Conservation (phyloP, 1,140 invertebrate genomes). For the Atta colombica region DNA sequence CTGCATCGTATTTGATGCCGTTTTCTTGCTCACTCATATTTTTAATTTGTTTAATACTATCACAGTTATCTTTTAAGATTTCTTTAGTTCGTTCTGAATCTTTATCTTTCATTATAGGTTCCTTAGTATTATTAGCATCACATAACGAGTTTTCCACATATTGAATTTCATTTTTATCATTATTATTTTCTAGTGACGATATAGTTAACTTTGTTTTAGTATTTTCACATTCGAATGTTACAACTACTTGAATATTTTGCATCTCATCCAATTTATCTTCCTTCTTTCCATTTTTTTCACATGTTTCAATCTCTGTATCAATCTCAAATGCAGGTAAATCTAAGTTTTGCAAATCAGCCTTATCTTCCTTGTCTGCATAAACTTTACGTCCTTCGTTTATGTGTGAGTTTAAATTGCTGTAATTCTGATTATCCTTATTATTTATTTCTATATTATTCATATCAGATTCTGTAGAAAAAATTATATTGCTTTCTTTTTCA, state of each 20-base stretch:
- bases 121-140: slow-evolving; percentile 30
- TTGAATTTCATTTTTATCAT: slow-evolving; percentile 32
- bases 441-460: slow-evolving; percentile 3
- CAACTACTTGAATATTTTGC: background rate
- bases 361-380: background rate
- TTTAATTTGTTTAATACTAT: slow-evolving; percentile 52
- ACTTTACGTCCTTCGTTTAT: background rate
- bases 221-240: background rate
- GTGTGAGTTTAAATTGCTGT: background rate
- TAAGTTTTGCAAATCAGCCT: slow-evolving; percentile 3
- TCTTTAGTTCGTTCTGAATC: slow-evolving; percentile 24
- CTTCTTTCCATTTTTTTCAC: background rate
- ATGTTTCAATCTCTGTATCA: slow-evolving; percentile 40
- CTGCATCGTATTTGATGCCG: slow-evolving; percentile 14
- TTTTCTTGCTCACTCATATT: slow-evolving; percentile 32
- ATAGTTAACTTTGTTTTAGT: slow-evolving; percentile 1
- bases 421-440: background rate
- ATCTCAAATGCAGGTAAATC: background rate
- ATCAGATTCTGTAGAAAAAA: slow-evolving; percentile 49
- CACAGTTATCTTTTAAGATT: slow-evolving; percentile 58
- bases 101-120: slow-evolving; percentile 27
- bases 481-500: background rate
- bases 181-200: slow-evolving; percentile 9
- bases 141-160: slow-evolving; percentile 8
- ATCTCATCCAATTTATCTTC: slow-evolving; percentile 22